phyloP scores from a whole-genome alignment of 1,140 invertebrate species.

The Lasaia peninsularis region DNA sequence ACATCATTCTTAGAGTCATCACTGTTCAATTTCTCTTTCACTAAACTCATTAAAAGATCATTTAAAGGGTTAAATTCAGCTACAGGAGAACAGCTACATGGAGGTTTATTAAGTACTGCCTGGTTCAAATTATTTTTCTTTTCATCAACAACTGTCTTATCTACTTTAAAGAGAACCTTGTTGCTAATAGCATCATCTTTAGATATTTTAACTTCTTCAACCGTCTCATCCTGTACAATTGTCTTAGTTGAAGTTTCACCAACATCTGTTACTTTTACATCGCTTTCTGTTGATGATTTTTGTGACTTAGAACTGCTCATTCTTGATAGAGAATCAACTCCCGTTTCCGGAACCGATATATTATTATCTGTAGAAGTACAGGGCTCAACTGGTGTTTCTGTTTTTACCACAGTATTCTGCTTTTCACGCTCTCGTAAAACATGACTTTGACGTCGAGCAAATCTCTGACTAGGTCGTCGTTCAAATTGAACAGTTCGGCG shows the following conservation, averaged over 20 bases:
- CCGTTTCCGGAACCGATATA: slow-evolving; percentile 51
- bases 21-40: slow-evolving; percentile 78
- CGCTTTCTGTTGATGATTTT: slow-evolving; percentile 71
- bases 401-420: slow-evolving; percentile 64
- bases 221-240: slow-evolving; percentile 52
- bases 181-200: slow-evolving; percentile 73
- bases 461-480: slow-evolving; percentile 96
- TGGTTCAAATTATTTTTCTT: slow-evolving; percentile 68
- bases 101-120: slow-evolving; percentile 61
- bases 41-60: slow-evolving; percentile 69
- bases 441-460: slow-evolving; percentile 92
- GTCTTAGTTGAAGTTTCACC: slow-evolving; percentile 54
- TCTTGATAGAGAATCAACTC: slow-evolving; percentile 61
- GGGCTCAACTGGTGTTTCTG: slow-evolving; percentile 60
- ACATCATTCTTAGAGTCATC: slow-evolving; percentile 79
- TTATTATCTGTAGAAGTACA: slow-evolving; percentile 48
- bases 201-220: slow-evolving; percentile 54
- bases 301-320: slow-evolving; percentile 72
- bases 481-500: slow-evolving; percentile 96
- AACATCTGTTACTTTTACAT: slow-evolving; percentile 52
- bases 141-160: slow-evolving; percentile 48
- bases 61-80: slow-evolving; percentile 72
- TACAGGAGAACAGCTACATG: slow-evolving; percentile 64
- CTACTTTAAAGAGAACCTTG: slow-evolving; percentile 67
- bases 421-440: slow-evolving; percentile 86